Conservation (phyloP, 2,797 vertebrate species). For the Carapus acus region DNA sequence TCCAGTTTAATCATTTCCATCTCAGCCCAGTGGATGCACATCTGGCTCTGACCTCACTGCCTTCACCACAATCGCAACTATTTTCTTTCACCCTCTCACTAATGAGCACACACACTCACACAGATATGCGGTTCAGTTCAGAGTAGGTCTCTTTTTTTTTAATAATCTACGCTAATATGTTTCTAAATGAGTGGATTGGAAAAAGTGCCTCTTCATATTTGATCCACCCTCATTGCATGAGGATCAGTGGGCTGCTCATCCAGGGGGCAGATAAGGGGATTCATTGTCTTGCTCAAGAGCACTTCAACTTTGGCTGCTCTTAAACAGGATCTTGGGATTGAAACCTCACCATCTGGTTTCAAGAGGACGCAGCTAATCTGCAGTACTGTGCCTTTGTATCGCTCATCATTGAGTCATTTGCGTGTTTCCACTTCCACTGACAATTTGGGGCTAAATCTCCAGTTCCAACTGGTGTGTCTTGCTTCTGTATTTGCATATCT, state of each 20-base stretch:
- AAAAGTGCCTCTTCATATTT: too few relatives aligned
- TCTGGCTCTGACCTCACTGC: conserved; percentile 80
- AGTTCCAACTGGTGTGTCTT: neutral
- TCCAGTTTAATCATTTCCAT: conserved; percentile 22
- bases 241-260: too few relatives aligned
- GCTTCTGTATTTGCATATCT: conserved; percentile 59
- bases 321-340: too few relatives aligned
- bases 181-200: too few relatives aligned
- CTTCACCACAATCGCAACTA: conserved; percentile 75
- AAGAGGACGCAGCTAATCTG: too few relatives aligned
- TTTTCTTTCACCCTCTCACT: conserved; percentile 44
- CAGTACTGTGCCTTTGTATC: conserved; percentile 3
- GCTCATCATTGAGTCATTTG: neutral
- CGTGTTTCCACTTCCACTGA: neutral
- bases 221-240: too few relatives aligned
- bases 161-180: too few relatives aligned
- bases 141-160: conserved; percentile 4
- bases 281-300: too few relatives aligned
- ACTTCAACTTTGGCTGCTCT: too few relatives aligned
- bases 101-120: conserved; percentile 25
- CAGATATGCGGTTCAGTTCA: conserved; percentile 16
- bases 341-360: too few relatives aligned
- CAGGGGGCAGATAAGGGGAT: too few relatives aligned
- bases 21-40: conserved; percentile 75
- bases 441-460: conserved; percentile 25